These are phyloP conservation scores for Silurus lanzhouensis DNA, from an alignment of 2,797 vertebrate genomes.

Conservation along the genomic window DNA sequence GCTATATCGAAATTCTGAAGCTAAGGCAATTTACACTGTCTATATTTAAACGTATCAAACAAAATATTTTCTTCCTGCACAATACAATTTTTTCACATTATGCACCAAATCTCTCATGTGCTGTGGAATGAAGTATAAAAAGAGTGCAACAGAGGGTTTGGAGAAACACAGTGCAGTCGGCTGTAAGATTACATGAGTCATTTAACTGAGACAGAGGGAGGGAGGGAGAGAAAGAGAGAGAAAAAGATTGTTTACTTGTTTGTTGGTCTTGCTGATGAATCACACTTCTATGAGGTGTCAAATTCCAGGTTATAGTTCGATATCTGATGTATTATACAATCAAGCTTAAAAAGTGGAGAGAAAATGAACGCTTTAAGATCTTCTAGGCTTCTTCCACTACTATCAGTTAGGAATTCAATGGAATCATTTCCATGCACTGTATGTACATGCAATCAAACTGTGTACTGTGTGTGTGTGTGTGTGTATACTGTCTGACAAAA, in stretches of 20 bases:
- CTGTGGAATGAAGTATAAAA: conserved; percentile 69
- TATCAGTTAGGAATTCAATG: too few species aligned
- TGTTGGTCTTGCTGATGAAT: conserved; percentile 27
- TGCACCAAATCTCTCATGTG: conserved; percentile 68
- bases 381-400: background rate
- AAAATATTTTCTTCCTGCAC: conserved; percentile 70
- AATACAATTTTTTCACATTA: conserved; percentile 66
- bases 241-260: conserved; percentile 12
- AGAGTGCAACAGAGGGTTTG: background rate
- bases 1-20: background rate
- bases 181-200: conserved; percentile 73
- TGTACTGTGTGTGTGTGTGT: too few species aligned
- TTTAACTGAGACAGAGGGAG: conserved; percentile 61
- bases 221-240: background rate
- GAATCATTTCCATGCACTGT: too few species aligned
- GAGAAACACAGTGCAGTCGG: conserved; percentile 53
- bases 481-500: too few species aligned
- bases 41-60: conserved; percentile 40
- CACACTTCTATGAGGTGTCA: conserved; percentile 21
- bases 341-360: background rate
- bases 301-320: background rate
- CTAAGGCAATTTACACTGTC: background rate
- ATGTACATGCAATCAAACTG: too few species aligned
- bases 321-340: background rate
- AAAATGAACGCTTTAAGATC: background rate